These are phyloP conservation scores for Lagorchestes hirsutus DNA, from an alignment of 2,797 vertebrate genomes.

Conservation along the genomic window DNA sequence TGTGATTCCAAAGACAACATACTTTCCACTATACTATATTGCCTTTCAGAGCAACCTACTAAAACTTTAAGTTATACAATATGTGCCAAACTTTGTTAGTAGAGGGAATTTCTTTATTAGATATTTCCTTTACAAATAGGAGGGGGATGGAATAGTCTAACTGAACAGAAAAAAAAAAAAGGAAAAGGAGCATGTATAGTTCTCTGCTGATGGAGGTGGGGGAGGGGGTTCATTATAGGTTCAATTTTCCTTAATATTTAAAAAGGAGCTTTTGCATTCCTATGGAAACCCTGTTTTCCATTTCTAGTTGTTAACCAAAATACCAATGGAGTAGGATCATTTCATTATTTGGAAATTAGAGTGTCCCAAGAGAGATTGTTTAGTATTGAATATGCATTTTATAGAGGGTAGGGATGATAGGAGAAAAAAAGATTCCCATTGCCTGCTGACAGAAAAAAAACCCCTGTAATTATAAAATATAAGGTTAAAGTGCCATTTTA, in stretches of 20 bases:
- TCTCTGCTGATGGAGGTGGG: neutral
- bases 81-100: neutral
- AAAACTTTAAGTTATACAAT: neutral
- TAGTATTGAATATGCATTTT: slow-evolving; percentile 42
- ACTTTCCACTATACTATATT: neutral
- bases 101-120: neutral
- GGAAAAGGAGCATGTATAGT: slow-evolving; percentile 2
- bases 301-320: slow-evolving; percentile 19
- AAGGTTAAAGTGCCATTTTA: slow-evolving; percentile 36
- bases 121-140: neutral
- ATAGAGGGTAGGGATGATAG: neutral
- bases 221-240: neutral
- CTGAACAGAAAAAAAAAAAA: neutral
- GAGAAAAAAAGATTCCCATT: slow-evolving; percentile 14
- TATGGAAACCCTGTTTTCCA: neutral
- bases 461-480: neutral
- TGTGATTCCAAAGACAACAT: neutral
- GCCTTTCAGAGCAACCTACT: neutral
- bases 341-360: neutral
- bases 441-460: slow-evolving; percentile 1
- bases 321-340: neutral
- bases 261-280: neutral
- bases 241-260: neutral
- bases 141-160: neutral
- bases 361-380: slow-evolving; percentile 7